These are phyloP conservation scores for Biston stratarius DNA, from an alignment of 2,888 invertebrate species.

Conservation along the genomic window DNA sequence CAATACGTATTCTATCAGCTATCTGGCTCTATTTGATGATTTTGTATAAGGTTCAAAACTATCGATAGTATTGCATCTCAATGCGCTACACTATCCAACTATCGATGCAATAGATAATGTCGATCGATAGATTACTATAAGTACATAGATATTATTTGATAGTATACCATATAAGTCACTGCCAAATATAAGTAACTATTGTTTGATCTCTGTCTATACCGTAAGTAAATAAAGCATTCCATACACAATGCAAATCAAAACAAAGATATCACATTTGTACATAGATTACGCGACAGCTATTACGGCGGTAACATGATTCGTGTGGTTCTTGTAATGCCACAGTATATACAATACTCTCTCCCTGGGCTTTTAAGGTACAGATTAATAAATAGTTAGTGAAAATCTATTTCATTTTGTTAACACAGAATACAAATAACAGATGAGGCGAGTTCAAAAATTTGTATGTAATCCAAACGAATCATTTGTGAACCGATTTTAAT, in stretches of 20 bases:
- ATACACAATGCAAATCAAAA: conserved; percentile 28
- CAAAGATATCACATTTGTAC: conserved; percentile 27
- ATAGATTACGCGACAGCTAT: conserved; percentile 8
- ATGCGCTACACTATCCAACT: too few species aligned
- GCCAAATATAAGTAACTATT: too few species aligned
- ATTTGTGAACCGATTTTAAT: too few species aligned
- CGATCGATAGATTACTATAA: too few species aligned
- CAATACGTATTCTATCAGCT: too few species aligned
- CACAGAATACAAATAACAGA: not conserved
- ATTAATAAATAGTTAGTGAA: conserved; percentile 1
- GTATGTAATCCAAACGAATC: too few species aligned
- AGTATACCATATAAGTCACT: too few species aligned
- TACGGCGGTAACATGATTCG: conserved; percentile 16
- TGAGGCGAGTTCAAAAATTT: not conserved
- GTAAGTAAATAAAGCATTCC: not conserved
- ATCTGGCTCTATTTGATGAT: too few species aligned
- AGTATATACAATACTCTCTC: not conserved
- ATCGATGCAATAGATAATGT: too few species aligned
- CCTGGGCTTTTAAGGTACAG: conserved; percentile 1
- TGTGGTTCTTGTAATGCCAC: conserved; percentile 14
- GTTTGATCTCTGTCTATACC: not conserved
- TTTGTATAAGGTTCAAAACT: too few species aligned
- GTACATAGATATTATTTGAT: too few species aligned
- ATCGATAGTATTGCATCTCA: too few species aligned
- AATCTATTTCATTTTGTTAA: not conserved